phyloP scores from a whole-genome alignment of 1,140 invertebrate species.

The Papilio machaon region DNA sequence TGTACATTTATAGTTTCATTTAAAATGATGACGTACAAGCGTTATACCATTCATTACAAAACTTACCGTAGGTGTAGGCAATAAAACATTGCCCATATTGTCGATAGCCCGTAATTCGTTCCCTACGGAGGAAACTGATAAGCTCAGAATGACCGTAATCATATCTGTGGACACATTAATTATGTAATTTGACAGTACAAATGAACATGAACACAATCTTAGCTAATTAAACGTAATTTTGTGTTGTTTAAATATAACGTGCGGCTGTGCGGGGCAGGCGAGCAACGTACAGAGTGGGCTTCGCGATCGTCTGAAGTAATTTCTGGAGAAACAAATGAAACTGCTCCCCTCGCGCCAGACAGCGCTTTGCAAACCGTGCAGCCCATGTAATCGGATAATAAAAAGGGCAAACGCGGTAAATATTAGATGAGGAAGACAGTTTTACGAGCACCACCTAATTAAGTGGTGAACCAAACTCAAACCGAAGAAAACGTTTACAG shows the following conservation, averaged over 20 bases:
- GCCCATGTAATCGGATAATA: slow-evolving; percentile 82
- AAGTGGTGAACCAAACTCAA: slow-evolving; percentile 79
- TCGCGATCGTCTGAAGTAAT: slow-evolving; percentile 72
- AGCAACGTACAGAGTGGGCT: slow-evolving; percentile 48
- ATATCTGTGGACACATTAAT: slow-evolving; percentile 77
- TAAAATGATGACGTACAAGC: slow-evolving; percentile 33
- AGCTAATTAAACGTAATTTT: slow-evolving; percentile 68
- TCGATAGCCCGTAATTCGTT: slow-evolving; percentile 54
- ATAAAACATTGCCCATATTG: slow-evolving; percentile 55
- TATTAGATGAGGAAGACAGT: slow-evolving; percentile 82
- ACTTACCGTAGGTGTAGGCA: slow-evolving; percentile 39
- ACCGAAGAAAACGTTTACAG: slow-evolving; percentile 76
- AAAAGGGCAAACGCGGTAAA: slow-evolving; percentile 82
- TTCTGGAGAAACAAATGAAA: slow-evolving; percentile 81
- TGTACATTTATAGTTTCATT: slow-evolving; percentile 46
- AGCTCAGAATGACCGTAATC: slow-evolving; percentile 68
- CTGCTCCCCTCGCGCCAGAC: slow-evolving; percentile 74
- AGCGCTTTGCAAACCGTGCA: slow-evolving; percentile 77
- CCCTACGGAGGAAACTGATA: slow-evolving; percentile 70
- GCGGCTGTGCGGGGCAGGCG: slow-evolving; percentile 43
- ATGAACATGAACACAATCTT: slow-evolving; percentile 63
- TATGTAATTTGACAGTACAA: slow-evolving; percentile 60
- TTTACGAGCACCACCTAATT: slow-evolving; percentile 82
- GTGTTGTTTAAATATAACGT: slow-evolving; percentile 55
- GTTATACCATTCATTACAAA: slow-evolving; percentile 5